Conservation (phyloP, 1,140 invertebrate genomes). For the Eciton burchellii region DNA sequence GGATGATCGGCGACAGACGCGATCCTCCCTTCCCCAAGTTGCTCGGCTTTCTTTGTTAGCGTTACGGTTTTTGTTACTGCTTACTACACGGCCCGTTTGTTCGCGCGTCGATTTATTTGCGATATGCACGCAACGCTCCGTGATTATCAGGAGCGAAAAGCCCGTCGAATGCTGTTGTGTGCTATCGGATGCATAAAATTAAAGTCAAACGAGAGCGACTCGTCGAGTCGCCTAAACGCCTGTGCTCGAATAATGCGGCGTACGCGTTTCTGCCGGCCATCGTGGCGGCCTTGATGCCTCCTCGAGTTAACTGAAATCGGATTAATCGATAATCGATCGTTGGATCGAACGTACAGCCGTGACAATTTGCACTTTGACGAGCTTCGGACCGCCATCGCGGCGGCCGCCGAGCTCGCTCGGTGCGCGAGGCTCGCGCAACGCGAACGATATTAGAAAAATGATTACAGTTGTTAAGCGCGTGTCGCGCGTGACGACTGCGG, state of each 20-base stretch:
- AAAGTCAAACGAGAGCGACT: constrained; percentile 27
- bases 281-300: too few species aligned
- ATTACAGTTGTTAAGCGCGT: constrained; percentile 64
- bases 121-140: constrained; percentile 47
- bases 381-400: too few species aligned
- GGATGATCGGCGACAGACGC: constrained; percentile 47
- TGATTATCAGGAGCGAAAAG: constrained; percentile 58
- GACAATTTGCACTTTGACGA: too few species aligned
- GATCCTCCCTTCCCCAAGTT: too few species aligned
- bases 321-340: not conserved
- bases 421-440: constrained; percentile 50
- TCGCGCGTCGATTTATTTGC: constrained; percentile 52
- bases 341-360: too few species aligned
- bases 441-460: constrained; percentile 67
- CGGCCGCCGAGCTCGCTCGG: too few species aligned
- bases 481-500: constrained; percentile 65
- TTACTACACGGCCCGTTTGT: constrained; percentile 33
- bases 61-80: constrained; percentile 41
- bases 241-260: not conserved
- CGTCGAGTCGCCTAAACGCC: too few species aligned
- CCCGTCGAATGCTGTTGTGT: constrained; percentile 31
- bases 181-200: constrained; percentile 24
- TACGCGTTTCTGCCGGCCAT: too few species aligned
- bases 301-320: not conserved
- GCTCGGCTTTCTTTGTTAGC: constrained; percentile 6